These are phyloP conservation scores for Steinernema scapterisci DNA, from an alignment of 2,888 invertebrate genomes.

Conservation along the genomic window DNA sequence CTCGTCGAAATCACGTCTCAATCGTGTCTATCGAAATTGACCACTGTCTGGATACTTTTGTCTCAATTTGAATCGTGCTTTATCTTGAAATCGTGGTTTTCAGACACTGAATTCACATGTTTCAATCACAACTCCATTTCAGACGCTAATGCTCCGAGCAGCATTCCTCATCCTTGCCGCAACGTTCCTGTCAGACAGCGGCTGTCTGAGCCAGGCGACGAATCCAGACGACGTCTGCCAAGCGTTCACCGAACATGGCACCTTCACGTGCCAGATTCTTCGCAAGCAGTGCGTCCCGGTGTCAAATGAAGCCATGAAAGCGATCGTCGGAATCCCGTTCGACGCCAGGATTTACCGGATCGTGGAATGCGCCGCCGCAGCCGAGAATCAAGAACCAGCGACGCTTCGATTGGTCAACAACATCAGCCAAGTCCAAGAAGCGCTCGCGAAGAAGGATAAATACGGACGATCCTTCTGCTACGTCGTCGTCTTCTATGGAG, in stretches of 20 bases:
- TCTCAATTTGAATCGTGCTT: too few species aligned
- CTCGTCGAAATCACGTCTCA: too few species aligned
- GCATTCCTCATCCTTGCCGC: too few species aligned
- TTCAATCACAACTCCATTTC: too few species aligned
- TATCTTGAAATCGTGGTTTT: too few species aligned
- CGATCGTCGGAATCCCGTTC: neutral
- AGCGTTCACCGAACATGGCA: neutral
- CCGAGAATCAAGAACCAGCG: neutral
- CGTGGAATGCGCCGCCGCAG: constrained; percentile 8
- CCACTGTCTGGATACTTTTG: too few species aligned
- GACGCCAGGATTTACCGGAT: neutral
- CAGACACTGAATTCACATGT: too few species aligned
- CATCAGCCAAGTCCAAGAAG: neutral
- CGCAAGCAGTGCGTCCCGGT: neutral
- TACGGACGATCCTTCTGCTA: constrained; percentile 4
- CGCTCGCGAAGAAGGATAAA: neutral
- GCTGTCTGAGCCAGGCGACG: too few species aligned
- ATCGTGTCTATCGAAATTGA: too few species aligned
- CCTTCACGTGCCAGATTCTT: neutral
- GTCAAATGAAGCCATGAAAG: neutral
- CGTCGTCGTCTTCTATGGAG: constrained; percentile 20
- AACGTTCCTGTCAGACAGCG: too few species aligned
- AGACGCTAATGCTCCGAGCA: too few species aligned
- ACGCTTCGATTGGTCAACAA: neutral
- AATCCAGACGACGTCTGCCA: neutral